Evolutionary conservation across 1,140 invertebrate genomes (phyloP).

Genomic region (Camponotus pennsylvanicus): DNA sequence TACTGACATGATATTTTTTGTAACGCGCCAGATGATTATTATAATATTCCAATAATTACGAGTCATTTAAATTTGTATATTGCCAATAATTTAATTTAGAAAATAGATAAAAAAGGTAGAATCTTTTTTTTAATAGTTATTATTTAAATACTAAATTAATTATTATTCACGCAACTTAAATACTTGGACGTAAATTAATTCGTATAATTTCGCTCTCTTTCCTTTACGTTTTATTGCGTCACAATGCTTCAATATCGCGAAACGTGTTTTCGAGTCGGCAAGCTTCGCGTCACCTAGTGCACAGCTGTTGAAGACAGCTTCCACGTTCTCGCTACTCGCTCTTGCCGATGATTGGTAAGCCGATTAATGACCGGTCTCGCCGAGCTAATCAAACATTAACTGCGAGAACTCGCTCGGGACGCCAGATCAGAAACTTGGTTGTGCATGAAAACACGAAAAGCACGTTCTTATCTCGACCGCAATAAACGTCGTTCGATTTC

Average conservation of each 20-base stretch:
- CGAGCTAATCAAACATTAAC: slow-evolving; percentile 12
- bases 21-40: no score
- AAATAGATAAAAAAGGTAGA: no score
- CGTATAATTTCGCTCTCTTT: background rate
- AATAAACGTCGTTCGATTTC: slow-evolving; percentile 54
- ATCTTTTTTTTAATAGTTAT: background rate
- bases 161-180: background rate
- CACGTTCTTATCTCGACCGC: slow-evolving; percentile 38
- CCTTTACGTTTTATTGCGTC: background rate
- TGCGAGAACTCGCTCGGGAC: background rate
- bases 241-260: background rate
- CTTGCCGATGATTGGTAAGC: slow-evolving; percentile 54
- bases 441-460: slow-evolving; percentile 1
- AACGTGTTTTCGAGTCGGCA: background rate
- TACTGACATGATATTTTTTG: no score
- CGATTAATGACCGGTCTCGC: slow-evolving; percentile 1
- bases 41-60: no score
- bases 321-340: background rate
- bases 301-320: background rate
- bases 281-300: slow-evolving; percentile 27
- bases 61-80: background rate
- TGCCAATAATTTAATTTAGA: background rate
- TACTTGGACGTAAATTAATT: background rate
- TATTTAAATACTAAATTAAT: background rate
- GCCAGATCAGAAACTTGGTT: background rate